These are phyloP conservation scores for Drosophila birchii DNA, from an alignment of 2,888 invertebrate species.

Conservation along the genomic window DNA sequence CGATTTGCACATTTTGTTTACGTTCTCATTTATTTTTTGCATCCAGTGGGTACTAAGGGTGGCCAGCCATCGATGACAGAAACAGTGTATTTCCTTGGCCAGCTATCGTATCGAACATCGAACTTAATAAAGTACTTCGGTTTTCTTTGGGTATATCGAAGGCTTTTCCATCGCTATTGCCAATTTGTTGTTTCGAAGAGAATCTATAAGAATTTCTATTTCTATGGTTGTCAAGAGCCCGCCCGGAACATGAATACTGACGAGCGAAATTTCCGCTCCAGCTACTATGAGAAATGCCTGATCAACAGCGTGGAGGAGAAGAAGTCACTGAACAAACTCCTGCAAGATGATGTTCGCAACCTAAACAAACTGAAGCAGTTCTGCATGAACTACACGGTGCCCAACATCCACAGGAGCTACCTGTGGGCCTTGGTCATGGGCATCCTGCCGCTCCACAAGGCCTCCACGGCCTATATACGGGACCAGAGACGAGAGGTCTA, in stretches of 20 bases:
- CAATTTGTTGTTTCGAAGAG: neutral
- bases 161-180: conserved; percentile 8
- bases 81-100: neutral
- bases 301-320: conserved; percentile 92
- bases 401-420: conserved; percentile 89
- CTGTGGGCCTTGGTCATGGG: conserved; percentile 95
- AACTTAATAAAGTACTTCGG: neutral
- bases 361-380: conserved; percentile 92
- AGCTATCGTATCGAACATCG: neutral
- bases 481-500: conserved; percentile 89
- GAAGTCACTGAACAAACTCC: conserved; percentile 93
- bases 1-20: conserved; percentile 61
- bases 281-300: conserved; percentile 93
- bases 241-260: conserved; percentile 86
- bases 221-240: neutral
- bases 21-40: conserved; percentile 73
- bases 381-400: conserved; percentile 93
- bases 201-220: neutral
- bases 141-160: neutral
- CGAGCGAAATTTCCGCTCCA: conserved; percentile 92
- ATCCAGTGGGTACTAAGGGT: conserved; percentile 60
- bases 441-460: conserved; percentile 91
- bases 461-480: conserved; percentile 91
- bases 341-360: conserved; percentile 90
- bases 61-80: conserved; percentile 16